phyloP scores from a whole-genome alignment of 2,888 invertebrate genomes.

The Sepioteuthis lessoniana region DNA sequence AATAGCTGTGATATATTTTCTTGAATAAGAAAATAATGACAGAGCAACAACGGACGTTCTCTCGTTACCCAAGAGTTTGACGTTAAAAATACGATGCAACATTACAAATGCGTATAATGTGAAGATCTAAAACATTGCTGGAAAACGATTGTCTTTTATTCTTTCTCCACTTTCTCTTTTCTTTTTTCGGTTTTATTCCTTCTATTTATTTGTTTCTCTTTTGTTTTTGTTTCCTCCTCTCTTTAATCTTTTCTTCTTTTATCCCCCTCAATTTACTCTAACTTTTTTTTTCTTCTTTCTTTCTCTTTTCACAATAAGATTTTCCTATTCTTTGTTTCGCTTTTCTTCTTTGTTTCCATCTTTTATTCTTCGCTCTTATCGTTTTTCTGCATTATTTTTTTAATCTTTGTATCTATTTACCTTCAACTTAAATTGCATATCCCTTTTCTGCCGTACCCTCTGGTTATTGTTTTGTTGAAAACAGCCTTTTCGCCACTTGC shows the following conservation, averaged over 20 bases:
- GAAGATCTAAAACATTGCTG: too few relatives aligned
- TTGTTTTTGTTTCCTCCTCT: too few relatives aligned
- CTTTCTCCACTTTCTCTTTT: background rate
- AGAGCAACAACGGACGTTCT: too few relatives aligned
- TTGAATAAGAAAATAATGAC: too few relatives aligned
- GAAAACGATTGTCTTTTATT: background rate
- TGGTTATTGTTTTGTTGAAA: background rate
- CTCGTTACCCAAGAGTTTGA: too few relatives aligned
- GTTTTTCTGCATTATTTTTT: background rate
- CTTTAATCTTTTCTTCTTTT: too few relatives aligned
- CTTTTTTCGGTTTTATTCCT: background rate
- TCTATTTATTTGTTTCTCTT: background rate
- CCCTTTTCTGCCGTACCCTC: background rate
- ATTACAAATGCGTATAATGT: too few relatives aligned
- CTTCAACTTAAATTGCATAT: slow-evolving; percentile 8
- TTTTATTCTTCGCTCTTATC: background rate
- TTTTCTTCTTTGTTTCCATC: background rate
- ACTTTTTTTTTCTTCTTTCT: background rate
- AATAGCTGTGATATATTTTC: too few relatives aligned
- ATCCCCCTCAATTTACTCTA: too few relatives aligned
- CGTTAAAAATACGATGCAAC: too few relatives aligned
- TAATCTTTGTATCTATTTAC: background rate
- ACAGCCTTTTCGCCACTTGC: background rate
- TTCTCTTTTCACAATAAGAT: background rate
- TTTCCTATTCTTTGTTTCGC: background rate